Evolutionary conservation across 2,113 vertebrate species (phyloP).

Genomic region (Mungos mungo): DNA sequence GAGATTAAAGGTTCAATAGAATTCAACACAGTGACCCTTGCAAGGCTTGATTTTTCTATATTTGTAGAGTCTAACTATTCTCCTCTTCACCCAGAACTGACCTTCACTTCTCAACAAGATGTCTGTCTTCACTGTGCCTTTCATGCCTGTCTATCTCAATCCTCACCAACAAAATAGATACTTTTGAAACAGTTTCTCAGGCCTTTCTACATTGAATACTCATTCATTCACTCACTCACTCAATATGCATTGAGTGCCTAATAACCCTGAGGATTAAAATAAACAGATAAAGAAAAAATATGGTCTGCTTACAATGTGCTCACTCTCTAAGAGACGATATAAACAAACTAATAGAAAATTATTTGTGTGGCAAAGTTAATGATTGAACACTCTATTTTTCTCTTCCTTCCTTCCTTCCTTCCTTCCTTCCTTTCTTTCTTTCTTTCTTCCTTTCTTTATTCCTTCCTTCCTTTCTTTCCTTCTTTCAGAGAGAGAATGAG

Average conservation of each 20-base stretch:
- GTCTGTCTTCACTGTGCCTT: neutral
- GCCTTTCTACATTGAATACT: neutral
- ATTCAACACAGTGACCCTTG: neutral
- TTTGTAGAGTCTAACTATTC: neutral
- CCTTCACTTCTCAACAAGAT: neutral
- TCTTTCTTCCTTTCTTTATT: too few relatives aligned
- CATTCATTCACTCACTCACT: neutral
- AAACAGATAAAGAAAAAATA: neutral
- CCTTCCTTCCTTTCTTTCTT: too few relatives aligned
- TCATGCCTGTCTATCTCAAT: neutral
- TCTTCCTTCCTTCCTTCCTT: too few relatives aligned
- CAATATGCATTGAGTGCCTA: neutral
- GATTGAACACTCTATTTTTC: neutral
- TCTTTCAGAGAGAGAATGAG: too few relatives aligned
- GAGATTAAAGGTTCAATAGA: constrained; percentile 43
- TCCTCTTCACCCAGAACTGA: neutral
- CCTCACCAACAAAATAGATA: neutral
- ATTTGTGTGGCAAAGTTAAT: neutral
- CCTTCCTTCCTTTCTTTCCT: too few relatives aligned
- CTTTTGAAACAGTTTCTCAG: neutral
- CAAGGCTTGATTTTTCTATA: neutral
- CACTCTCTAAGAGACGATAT: neutral
- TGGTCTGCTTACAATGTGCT: neutral
- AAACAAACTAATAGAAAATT: neutral
- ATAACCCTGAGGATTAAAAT: neutral